phyloP scores from a whole-genome alignment of 2,797 vertebrate genomes.

The Podargus strigoides region DNA sequence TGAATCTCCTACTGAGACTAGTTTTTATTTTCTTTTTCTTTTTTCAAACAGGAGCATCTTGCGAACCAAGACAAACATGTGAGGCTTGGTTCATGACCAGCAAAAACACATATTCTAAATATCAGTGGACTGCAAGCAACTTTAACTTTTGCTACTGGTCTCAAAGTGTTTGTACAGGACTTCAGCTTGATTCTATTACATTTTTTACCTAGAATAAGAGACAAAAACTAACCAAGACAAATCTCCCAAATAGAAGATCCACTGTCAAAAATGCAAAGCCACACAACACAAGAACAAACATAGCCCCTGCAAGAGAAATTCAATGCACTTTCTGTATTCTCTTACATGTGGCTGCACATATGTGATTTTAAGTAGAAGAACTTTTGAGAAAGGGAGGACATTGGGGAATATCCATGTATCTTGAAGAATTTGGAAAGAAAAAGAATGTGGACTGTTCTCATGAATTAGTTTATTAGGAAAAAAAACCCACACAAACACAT shows the following conservation, averaged over 20 bases:
- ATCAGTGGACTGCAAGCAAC: constrained; percentile 5
- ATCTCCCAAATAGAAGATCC: background rate
- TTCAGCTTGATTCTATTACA: constrained; percentile 10
- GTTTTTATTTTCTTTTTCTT: background rate
- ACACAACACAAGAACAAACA: background rate
- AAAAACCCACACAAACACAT: background rate
- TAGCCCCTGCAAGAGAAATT: background rate
- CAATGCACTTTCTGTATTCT: background rate
- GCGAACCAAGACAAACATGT: constrained; percentile 60
- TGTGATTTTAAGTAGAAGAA: background rate
- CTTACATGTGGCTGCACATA: background rate
- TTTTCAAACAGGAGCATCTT: constrained; percentile 29
- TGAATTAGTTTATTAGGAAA: background rate
- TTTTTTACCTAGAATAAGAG: background rate
- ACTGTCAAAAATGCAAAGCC: background rate
- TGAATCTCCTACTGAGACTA: constrained; percentile 34
- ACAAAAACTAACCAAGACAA: background rate
- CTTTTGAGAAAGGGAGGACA: background rate
- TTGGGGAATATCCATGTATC: background rate
- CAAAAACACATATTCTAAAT: constrained; percentile 54
- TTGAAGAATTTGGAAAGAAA: background rate
- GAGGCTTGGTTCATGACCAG: constrained; percentile 35
- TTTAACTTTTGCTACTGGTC: constrained; percentile 30
- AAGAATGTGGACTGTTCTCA: background rate
- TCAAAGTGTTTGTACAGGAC: constrained; percentile 10